Percentiles rank a stretch among this genome's conserved stretches.
These are phyloP conservation scores for Spea multiplicata DNA, from an alignment of 2,113 vertebrate genomes.

Conservation along the genomic window DNA sequence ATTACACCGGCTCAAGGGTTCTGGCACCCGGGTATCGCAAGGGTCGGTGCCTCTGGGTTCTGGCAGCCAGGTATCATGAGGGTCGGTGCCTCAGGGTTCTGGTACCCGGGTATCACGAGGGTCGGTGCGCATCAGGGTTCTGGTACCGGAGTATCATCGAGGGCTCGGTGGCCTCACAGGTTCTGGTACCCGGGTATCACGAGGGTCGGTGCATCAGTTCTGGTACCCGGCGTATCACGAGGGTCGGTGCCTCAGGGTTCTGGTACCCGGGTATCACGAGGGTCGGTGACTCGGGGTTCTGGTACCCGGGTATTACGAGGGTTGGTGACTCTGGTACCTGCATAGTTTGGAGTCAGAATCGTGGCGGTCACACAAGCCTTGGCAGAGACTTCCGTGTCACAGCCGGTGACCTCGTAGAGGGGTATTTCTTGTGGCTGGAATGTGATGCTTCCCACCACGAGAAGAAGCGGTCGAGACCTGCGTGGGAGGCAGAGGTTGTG, in stretches of 20 bases:
- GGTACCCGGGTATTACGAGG: constrained; percentile 2
- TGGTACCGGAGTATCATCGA: too few species aligned
- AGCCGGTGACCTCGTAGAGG: constrained; percentile 52
- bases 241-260: not conserved
- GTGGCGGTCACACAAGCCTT: constrained; percentile 10
- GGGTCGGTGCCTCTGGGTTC: not conserved
- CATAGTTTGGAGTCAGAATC: constrained; percentile 22
- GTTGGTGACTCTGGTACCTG: not conserved
- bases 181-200: not conserved
- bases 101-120: constrained; percentile 1
- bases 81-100: not conserved
- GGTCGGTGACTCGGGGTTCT: not conserved
- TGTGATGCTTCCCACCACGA: constrained; percentile 52
- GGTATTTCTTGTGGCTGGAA: constrained; percentile 65
- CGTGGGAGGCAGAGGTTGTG: not conserved
- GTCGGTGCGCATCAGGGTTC: too few species aligned
- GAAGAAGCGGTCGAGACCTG: constrained; percentile 72
- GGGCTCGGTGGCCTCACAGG: not conserved
- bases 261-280: constrained; percentile 2
- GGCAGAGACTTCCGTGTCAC: not conserved
- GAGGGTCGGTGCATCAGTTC: not conserved
- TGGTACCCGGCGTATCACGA: not conserved
- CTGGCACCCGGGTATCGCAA: not conserved
- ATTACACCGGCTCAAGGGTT: too few species aligned
- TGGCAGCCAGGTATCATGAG: not conserved